phyloP scores from a whole-genome alignment of 2,113 vertebrate species.

The Piprites chloris region DNA sequence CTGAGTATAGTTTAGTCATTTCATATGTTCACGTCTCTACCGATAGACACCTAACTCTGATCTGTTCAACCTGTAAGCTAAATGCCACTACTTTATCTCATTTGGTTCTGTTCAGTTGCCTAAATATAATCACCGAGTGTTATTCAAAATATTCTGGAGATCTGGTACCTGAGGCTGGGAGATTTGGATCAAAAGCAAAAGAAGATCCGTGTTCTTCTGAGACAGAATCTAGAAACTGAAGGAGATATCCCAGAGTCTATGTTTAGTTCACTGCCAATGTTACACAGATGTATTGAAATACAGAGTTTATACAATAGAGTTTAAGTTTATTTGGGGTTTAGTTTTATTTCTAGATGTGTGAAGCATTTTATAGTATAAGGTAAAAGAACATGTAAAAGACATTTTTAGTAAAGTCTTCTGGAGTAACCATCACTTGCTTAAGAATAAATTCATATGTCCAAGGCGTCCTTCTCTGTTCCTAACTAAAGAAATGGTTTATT shows the following conservation, averaged over 20 bases:
- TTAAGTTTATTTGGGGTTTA: neutral
- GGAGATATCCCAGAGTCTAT: neutral
- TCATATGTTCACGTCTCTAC: neutral
- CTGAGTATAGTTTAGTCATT: neutral
- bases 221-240: neutral
- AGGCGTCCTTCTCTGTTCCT: neutral
- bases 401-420: neutral
- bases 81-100: neutral
- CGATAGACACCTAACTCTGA: neutral
- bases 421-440: neutral
- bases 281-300: neutral
- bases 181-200: neutral
- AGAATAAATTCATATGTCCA: neutral
- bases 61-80: neutral
- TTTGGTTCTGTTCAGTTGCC: neutral
- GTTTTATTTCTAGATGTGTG: neutral
- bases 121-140: neutral
- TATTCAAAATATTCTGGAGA: neutral
- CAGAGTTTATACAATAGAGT: neutral
- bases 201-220: fast-evolving
- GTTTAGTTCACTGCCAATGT: neutral
- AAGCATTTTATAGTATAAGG: neutral
- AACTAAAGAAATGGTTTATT: neutral
- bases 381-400: neutral
- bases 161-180: neutral